These are phyloP conservation scores for Hirundichthys speculiger DNA, from an alignment of 2,113 vertebrate genomes.

Conservation along the genomic window DNA sequence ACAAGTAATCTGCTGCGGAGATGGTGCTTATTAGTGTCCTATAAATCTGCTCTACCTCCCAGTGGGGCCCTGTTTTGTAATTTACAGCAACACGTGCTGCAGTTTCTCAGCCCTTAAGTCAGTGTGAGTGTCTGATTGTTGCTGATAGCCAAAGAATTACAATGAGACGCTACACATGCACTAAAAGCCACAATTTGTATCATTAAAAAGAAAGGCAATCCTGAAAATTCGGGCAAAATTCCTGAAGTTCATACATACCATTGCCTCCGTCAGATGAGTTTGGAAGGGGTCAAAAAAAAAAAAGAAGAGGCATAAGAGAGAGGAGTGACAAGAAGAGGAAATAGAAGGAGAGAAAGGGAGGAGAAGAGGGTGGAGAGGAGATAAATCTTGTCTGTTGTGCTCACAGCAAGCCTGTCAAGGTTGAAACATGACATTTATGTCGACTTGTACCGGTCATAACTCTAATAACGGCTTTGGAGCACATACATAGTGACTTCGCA, in stretches of 20 bases:
- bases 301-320: background rate
- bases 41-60: conserved; percentile 70
- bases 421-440: conserved; percentile 59
- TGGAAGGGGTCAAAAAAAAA: background rate
- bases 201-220: no score
- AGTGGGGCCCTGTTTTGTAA: conserved; percentile 49
- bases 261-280: conserved; percentile 24
- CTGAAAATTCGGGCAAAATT: conserved; percentile 14
- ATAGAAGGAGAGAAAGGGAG: conserved; percentile 36
- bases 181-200: no score
- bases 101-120: conserved; percentile 35
- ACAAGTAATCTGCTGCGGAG: conserved; percentile 46
- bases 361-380: conserved; percentile 32
- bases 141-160: conserved; percentile 10
- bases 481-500: background rate
- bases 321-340: conserved; percentile 46
- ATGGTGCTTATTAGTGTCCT: conserved; percentile 69
- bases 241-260: conserved; percentile 43
- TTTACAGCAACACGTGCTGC: conserved; percentile 55
- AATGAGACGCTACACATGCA: background rate
- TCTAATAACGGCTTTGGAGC: conserved; percentile 44
- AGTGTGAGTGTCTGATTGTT: background rate
- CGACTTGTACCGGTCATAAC: conserved; percentile 32
- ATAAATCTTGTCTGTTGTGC: conserved; percentile 56
- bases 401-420: conserved; percentile 35